Evolutionary conservation across 2,888 invertebrate species (phyloP).

Genomic region (Spilosoma lubricipeda): DNA sequence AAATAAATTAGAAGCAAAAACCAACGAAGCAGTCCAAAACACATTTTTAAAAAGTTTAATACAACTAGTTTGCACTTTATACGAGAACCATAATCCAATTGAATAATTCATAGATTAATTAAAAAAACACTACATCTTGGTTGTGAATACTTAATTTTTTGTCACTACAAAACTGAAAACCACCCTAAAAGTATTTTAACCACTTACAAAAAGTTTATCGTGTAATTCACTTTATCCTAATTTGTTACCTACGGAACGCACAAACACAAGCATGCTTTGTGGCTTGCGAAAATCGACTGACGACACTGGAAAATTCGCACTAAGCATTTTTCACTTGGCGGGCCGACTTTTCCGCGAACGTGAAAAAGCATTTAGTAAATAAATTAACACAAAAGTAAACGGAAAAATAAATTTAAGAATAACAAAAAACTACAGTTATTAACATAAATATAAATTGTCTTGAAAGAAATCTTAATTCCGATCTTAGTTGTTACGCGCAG

Average conservation of each 20-base stretch:
- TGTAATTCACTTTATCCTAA: conserved; percentile 30
- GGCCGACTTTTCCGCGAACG: conserved; percentile 28
- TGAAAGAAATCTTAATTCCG: too few relatives aligned
- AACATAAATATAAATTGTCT: too few relatives aligned
- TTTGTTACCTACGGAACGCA: conserved; percentile 19
- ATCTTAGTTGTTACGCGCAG: too few relatives aligned
- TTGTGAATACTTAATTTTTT: conserved; percentile 5
- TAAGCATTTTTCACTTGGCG: conserved; percentile 25
- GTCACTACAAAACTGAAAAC: background rate
- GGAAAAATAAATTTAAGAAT: background rate
- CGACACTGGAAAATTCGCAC: conserved; percentile 31
- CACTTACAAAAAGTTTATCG: conserved; percentile 18
- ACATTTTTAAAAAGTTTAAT: conserved; percentile 47
- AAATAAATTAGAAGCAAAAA: conserved; percentile 53
- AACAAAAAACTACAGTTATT: background rate
- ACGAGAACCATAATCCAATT: conserved; percentile 26
- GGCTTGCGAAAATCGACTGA: conserved; percentile 37
- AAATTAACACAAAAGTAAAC: background rate
- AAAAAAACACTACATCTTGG: conserved; percentile 29
- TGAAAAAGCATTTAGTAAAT: conserved; percentile 20
- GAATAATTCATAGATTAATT: conserved; percentile 10
- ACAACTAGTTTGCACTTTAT: conserved; percentile 21
- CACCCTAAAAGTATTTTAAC: conserved; percentile 20
- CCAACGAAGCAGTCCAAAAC: conserved; percentile 55
- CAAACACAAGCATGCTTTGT: conserved; percentile 26